Conservation (phyloP, 2,797 vertebrate species). For the Mormyrops boulengeri region DNA sequence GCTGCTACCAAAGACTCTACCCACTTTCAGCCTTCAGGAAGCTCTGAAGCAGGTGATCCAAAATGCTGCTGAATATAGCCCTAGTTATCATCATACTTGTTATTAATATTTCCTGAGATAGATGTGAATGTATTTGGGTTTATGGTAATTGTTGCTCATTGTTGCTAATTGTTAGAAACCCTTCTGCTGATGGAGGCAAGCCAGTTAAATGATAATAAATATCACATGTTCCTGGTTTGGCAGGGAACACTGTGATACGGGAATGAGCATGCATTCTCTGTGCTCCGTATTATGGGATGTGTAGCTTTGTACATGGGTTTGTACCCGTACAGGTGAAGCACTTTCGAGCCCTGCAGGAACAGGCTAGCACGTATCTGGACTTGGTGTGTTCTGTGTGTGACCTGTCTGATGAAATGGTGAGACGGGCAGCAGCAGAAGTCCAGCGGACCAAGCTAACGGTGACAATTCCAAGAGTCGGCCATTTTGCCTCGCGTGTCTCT, state of each 20-base stretch:
- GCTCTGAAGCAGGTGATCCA: constrained; percentile 70
- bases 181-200: neutral
- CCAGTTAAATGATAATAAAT: neutral
- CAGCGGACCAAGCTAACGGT: constrained; percentile 90
- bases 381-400: constrained; percentile 89
- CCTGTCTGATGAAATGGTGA: constrained; percentile 74
- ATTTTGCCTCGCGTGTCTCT: neutral
- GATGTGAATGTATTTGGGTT: neutral
- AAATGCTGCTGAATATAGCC: neutral
- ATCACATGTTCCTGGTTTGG: neutral
- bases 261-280: neutral
- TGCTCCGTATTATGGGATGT: neutral
- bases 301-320: neutral
- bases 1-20: constrained; percentile 60
- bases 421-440: constrained; percentile 74
- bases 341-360: constrained; percentile 84
- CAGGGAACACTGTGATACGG: neutral
- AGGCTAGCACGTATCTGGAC: constrained; percentile 89
- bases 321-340: constrained; percentile 73
- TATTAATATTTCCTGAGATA: neutral
- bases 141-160: neutral
- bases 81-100: neutral
- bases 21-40: constrained; percentile 75
- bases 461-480: neutral
- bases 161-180: neutral